Percentiles rank a stretch among this genome's conserved stretches.
Evolutionary conservation across 1,140 invertebrate species (phyloP).

Genomic region (Drosophila bocki): DNA sequence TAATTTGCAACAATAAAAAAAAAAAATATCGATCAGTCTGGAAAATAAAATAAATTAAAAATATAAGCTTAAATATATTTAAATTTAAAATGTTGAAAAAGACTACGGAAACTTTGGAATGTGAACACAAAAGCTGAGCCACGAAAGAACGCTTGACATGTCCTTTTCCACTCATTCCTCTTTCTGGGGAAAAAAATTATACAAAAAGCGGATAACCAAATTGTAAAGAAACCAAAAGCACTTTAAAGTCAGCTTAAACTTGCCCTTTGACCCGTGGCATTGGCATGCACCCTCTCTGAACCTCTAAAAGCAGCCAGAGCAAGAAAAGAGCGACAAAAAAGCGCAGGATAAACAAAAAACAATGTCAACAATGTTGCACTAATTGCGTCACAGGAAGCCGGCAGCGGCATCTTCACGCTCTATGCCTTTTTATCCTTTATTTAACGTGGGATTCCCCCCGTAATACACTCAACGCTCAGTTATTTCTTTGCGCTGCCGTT

Average conservation of each 20-base stretch:
- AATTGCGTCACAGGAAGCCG: constrained; percentile 73
- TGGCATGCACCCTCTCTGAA: constrained; percentile 43
- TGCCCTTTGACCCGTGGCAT: constrained; percentile 66
- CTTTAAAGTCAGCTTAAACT: constrained; percentile 69
- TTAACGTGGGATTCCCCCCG: constrained; percentile 5
- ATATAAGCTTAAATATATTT: not conserved
- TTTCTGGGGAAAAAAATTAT: constrained; percentile 1
- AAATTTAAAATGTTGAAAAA: not conserved
- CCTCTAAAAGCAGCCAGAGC: constrained; percentile 1
- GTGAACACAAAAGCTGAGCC: constrained; percentile 6
- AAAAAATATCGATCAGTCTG: too few relatives aligned
- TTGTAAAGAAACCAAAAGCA: constrained; percentile 37
- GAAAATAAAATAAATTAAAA: too few relatives aligned
- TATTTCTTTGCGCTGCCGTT: constrained; percentile 53
- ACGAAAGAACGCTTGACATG: not conserved
- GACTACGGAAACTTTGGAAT: not conserved
- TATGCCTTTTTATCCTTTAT: constrained; percentile 11
- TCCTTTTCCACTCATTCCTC: not conserved
- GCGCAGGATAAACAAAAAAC: constrained; percentile 21
- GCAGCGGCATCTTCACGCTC: constrained; percentile 42
- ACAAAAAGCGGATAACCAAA: constrained; percentile 1
- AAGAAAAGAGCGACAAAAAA: constrained; percentile 11
- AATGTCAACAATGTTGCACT: constrained; percentile 78
- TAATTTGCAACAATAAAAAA: too few relatives aligned
- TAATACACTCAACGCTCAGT: constrained; percentile 13